These are phyloP conservation scores for Leucoma salicis DNA, from an alignment of 2,888 invertebrate species.

Conservation along the genomic window DNA sequence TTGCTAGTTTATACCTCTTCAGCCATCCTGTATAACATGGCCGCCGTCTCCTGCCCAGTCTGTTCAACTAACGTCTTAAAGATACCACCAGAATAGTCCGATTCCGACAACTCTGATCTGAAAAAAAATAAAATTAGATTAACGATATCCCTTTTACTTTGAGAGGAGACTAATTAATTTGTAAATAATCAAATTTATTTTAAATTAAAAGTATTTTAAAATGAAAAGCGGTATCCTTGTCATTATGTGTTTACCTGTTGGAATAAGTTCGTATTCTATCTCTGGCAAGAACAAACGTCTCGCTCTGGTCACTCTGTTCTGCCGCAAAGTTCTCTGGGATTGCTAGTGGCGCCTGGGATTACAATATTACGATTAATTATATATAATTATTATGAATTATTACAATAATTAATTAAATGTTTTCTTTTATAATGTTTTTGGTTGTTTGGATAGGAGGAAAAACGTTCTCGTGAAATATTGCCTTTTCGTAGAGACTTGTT, in stretches of 20 bases:
- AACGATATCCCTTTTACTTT: no score
- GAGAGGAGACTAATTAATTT: no score
- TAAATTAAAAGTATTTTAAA: no score
- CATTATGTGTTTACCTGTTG: constrained; percentile 52
- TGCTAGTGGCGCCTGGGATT: constrained; percentile 60
- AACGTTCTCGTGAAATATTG: no score
- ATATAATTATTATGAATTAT: no score
- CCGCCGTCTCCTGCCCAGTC: constrained; percentile 84
- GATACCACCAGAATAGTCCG: constrained; percentile 75
- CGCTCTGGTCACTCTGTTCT: constrained; percentile 42
- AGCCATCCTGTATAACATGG: constrained; percentile 80
- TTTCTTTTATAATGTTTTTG: no score
- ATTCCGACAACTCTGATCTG: constrained; percentile 55
- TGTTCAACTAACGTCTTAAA: constrained; percentile 87
- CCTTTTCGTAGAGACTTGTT: no score
- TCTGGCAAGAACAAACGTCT: constrained; percentile 41
- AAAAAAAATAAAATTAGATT: not conserved
- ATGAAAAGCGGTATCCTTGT: no score
- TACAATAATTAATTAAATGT: no score
- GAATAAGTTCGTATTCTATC: constrained; percentile 59
- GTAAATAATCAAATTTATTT: no score
- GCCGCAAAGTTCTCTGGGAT: constrained; percentile 63
- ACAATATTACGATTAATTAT: no score
- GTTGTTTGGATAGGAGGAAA: no score
- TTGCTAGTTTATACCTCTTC: constrained; percentile 63